Conservation (phyloP, 2,113 vertebrate genomes). For the Arvicanthis niloticus region DNA sequence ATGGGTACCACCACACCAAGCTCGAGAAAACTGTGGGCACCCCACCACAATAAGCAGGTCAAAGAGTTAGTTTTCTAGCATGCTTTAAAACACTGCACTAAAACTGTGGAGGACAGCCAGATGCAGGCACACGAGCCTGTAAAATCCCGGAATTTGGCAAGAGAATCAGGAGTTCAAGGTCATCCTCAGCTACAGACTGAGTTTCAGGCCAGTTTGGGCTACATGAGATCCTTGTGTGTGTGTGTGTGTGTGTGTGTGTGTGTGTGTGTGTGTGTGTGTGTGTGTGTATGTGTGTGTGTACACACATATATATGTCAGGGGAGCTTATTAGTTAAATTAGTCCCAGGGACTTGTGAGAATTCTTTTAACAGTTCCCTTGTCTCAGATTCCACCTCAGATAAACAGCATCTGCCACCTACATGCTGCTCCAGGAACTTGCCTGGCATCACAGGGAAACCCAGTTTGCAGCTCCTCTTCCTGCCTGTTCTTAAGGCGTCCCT, state of each 20-base stretch:
- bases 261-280: no score
- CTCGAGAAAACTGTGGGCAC: neutral
- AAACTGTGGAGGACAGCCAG: neutral
- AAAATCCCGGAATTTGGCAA: no score
- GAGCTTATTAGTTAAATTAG: constrained; percentile 4
- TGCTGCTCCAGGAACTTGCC: neutral
- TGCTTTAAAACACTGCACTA: neutral
- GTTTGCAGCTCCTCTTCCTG: neutral
- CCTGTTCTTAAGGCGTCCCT: neutral
- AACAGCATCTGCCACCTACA: constrained; percentile 26
- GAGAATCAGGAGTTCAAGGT: neutral
- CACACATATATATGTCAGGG: neutral
- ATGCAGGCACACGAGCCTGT: neutral
- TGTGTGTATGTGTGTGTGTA: no score
- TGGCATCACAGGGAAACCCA: neutral
- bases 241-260: no score
- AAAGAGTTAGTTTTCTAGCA: neutral
- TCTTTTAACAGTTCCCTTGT: neutral
- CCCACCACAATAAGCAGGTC: neutral
- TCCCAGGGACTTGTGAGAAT: neutral
- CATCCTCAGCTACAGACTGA: neutral
- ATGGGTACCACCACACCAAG: neutral
- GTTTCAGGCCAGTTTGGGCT: neutral
- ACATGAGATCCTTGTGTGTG: neutral
- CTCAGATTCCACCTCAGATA: constrained; percentile 25